Evolutionary conservation across 1,140 invertebrate genomes (phyloP).

Genomic region (Penaeus vannamei): DNA sequence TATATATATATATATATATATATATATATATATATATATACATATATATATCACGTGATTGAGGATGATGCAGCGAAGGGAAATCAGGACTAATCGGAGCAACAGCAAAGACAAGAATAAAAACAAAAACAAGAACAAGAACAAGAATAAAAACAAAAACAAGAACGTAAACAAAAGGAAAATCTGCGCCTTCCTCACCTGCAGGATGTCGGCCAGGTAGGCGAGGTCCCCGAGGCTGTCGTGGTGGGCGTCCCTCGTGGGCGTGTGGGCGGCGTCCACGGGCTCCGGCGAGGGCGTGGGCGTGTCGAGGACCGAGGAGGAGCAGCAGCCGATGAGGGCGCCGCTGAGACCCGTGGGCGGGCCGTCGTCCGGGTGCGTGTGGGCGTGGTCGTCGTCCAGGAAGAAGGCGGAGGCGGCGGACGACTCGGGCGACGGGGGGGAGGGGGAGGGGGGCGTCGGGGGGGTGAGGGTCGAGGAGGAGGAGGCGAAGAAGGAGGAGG

Average conservation of each 20-base stretch:
- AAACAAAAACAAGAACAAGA: too few species aligned
- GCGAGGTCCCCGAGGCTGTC: constrained; percentile 46
- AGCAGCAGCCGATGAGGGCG: constrained; percentile 32
- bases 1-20: too few species aligned
- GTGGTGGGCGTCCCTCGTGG: not conserved
- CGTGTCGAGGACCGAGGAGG: constrained; percentile 51
- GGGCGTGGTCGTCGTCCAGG: constrained; percentile 34
- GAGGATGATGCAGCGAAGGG: too few species aligned
- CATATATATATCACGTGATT: too few species aligned
- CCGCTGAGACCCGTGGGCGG: not conserved
- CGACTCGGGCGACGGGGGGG: constrained; percentile 30
- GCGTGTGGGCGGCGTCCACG: not conserved
- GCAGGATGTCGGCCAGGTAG: constrained; percentile 53
- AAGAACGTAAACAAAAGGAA: too few species aligned
- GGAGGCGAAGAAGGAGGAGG: constrained; percentile 42
- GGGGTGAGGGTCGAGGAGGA: constrained; percentile 36
- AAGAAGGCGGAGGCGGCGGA: constrained; percentile 30
- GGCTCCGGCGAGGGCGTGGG: constrained; percentile 59
- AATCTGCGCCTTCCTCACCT: not conserved
- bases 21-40: too few species aligned
- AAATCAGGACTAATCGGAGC: too few species aligned
- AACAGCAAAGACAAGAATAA: too few species aligned
- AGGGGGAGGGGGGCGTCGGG: constrained; percentile 29
- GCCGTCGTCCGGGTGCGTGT: not conserved
- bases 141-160: too few species aligned